Evolutionary conservation across 1,140 invertebrate species (phyloP).

Genomic region (Drosophila kanapiae): DNA sequence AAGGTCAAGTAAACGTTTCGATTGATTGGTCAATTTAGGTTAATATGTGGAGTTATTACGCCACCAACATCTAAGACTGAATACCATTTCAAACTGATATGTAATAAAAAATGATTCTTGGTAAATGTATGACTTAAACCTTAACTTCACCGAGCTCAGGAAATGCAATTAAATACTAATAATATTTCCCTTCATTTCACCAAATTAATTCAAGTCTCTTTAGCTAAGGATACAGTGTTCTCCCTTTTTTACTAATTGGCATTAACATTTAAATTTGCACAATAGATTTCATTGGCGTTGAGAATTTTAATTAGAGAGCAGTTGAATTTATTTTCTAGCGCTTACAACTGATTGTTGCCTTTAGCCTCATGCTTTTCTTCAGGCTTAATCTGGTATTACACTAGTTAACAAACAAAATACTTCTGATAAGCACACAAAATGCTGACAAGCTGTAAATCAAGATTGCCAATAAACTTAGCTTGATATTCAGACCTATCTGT

Average conservation of each 20-base stretch:
- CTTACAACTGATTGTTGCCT: background rate
- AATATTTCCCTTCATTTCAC: too few species aligned
- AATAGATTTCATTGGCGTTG: background rate
- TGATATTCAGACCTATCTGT: conserved; percentile 3
- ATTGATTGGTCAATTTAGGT: background rate
- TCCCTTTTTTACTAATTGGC: background rate
- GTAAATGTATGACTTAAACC: background rate
- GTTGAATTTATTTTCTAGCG: background rate
- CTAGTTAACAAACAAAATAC: background rate
- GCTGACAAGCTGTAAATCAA: background rate
- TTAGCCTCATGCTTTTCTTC: background rate
- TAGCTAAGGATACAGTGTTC: background rate
- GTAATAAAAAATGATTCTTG: too few species aligned
- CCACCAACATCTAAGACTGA: too few species aligned
- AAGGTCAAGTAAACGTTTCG: conserved; percentile 3
- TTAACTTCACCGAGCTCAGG: too few species aligned
- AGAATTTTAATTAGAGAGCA: background rate
- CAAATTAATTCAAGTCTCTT: too few species aligned
- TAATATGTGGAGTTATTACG: background rate
- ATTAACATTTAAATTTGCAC: background rate
- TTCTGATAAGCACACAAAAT: background rate
- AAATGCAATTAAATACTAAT: too few species aligned
- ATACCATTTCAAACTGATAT: background rate
- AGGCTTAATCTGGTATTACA: background rate
- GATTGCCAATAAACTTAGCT: conserved; percentile 22